Evolutionary conservation across 2,888 invertebrate species (phyloP).

Genomic region (Calameuta filiformis): DNA sequence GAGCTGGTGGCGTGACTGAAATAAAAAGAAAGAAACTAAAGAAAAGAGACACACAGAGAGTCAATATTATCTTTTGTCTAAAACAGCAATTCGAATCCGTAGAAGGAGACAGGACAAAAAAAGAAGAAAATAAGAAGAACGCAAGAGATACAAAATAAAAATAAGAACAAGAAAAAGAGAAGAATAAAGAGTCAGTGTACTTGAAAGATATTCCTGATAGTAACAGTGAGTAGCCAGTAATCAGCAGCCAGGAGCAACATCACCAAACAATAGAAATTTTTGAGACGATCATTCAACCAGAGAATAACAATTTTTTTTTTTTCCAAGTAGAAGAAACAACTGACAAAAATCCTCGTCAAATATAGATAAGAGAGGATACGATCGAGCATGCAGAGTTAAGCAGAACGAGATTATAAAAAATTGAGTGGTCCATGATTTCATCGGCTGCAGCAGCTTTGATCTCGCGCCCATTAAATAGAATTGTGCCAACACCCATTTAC

Average conservation of each 20-base stretch:
- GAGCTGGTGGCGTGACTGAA: slow-evolving; percentile 92
- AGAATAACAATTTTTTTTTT: not conserved
- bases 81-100: not conserved
- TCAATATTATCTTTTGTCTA: not conserved
- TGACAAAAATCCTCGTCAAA: not conserved
- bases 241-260: not conserved
- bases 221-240: not conserved
- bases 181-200: not conserved
- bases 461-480: not conserved
- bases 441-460: not conserved
- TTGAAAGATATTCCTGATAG: not conserved
- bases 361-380: not conserved
- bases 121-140: not conserved
- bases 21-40: slow-evolving; percentile 17
- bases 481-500: not conserved
- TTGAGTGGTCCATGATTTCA: not conserved
- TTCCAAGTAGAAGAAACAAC: not conserved
- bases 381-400: slow-evolving; percentile 1
- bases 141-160: slow-evolving; percentile 4
- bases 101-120: not conserved
- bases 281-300: not conserved
- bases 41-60: not conserved
- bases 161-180: slow-evolving; percentile 10
- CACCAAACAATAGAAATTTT: not conserved
- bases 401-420: not conserved